Evolutionary conservation across 2,888 invertebrate species (phyloP).

Genomic region (Autographa gamma): DNA sequence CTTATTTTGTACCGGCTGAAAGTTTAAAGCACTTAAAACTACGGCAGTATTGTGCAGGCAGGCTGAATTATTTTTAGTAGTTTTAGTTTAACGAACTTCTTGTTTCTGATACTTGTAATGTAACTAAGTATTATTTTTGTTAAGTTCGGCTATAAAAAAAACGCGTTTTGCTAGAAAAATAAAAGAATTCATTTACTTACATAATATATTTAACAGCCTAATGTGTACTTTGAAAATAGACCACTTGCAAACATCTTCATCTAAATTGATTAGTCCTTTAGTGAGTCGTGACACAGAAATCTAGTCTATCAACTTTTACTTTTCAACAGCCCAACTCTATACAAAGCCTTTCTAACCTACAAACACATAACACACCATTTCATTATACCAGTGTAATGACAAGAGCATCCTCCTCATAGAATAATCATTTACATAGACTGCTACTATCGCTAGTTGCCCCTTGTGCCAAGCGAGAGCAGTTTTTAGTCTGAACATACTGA

Average conservation of each 20-base stretch:
- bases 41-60: not conserved
- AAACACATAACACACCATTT: not conserved
- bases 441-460: too few species aligned
- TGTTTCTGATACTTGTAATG: not conserved
- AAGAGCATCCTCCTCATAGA: slow-evolving; percentile 16
- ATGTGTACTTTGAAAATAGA: not conserved
- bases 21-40: not conserved
- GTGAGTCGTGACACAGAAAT: slow-evolving; percentile 10
- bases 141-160: too few species aligned
- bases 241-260: not conserved
- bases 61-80: not conserved
- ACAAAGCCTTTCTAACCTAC: not conserved
- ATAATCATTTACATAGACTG: too few species aligned
- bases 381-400: slow-evolving; percentile 25
- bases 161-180: too few species aligned
- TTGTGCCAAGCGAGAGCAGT: too few species aligned
- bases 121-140: too few species aligned
- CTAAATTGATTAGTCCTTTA: not conserved
- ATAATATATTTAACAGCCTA: too few species aligned
- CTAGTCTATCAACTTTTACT: not conserved
- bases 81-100: not conserved
- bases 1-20: not conserved
- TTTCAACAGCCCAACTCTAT: slow-evolving; percentile 8
- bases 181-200: too few species aligned
- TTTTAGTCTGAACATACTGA: too few species aligned